Conservation (phyloP, 2,888 invertebrate genomes). For the Griposia aprilina region DNA sequence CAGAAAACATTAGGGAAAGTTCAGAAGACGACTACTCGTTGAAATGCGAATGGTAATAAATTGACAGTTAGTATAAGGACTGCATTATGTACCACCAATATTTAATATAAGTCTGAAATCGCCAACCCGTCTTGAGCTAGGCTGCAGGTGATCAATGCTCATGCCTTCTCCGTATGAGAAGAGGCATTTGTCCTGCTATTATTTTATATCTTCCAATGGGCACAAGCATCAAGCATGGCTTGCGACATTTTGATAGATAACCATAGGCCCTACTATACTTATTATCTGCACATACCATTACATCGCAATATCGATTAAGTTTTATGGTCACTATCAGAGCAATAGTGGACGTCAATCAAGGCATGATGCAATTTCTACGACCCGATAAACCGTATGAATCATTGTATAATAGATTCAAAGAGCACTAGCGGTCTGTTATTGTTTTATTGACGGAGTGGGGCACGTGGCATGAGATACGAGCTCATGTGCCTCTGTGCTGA, state of each 20-base stretch:
- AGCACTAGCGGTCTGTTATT: slow-evolving; percentile 10
- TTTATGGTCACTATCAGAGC: slow-evolving; percentile 35
- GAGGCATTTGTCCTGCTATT: too few species aligned
- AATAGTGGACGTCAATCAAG: slow-evolving; percentile 40
- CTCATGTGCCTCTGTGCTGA: neutral
- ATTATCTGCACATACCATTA: neutral
- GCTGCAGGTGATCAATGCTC: too few species aligned
- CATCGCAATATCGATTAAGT: slow-evolving; percentile 49
- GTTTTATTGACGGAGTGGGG: neutral
- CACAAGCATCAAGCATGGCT: neutral
- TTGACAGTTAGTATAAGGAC: too few species aligned
- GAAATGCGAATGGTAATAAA: too few species aligned
- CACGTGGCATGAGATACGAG: neutral
- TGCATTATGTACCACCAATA: too few species aligned
- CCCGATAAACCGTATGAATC: slow-evolving; percentile 38
- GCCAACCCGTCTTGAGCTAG: too few species aligned
- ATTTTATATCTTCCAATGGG: too few species aligned
- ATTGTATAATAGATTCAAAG: slow-evolving; percentile 3
- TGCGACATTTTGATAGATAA: neutral
- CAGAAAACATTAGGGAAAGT: too few species aligned
- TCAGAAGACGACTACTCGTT: too few species aligned
- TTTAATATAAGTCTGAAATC: too few species aligned
- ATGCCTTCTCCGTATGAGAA: too few species aligned
- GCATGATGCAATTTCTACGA: slow-evolving; percentile 58
- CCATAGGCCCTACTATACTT: neutral